Base-by-base conservation (phyloP, 2,888 invertebrate species). In the Cryptophagus acutangulus region DNA sequence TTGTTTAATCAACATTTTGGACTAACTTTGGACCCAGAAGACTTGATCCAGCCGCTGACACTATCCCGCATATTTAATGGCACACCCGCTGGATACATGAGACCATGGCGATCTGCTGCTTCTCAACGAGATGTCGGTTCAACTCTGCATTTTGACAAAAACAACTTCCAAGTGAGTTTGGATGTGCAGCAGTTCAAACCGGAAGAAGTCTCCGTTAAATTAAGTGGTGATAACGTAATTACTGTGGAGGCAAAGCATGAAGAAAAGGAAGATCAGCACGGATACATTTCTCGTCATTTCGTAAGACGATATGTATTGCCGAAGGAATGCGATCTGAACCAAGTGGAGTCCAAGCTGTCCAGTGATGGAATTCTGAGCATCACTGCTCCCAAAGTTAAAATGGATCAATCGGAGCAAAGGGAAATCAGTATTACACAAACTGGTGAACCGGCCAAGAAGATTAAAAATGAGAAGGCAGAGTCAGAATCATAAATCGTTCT, bases 231-330 rank as follows among this genome's bases (percentile, higher is more conserved):
- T 31, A 31, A 31, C 16, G 16, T 16, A 3, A 15, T 31, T 3
- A 15, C 15, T 15, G 12, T 31, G 13, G 31, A 31, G 14, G 31
- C 15, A 16, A 31, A 31, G 16, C 31, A 31, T 31, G 31, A 31
- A 16, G 15, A 31, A n/a, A 31, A 31, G 15, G 3, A 13, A 16
- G 31, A 31, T 31, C 15, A 31, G n/a, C 31, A 31, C 16, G 15
- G 15, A 3, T 31, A 10, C 12, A 15, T 31, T 10, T 31, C 31
- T 3, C 13, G 31, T n/a, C 14, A 31, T 10, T 31, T 31, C 12
- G 31, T 31, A 15, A 3, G 31, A 3, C 31, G 31, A 31, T 31
- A 31, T 31, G 31, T 31, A 9, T 31, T 31, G 15, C 31, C 31
- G 12, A 12, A 31, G 3, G 16, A 31, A n/a, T 31, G 15, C 12